Evolutionary conservation across 2,113 vertebrate genomes (phyloP), one percentile per base, ranked within the genome.

Genomic region (Meleagris gallopavo): DNA sequence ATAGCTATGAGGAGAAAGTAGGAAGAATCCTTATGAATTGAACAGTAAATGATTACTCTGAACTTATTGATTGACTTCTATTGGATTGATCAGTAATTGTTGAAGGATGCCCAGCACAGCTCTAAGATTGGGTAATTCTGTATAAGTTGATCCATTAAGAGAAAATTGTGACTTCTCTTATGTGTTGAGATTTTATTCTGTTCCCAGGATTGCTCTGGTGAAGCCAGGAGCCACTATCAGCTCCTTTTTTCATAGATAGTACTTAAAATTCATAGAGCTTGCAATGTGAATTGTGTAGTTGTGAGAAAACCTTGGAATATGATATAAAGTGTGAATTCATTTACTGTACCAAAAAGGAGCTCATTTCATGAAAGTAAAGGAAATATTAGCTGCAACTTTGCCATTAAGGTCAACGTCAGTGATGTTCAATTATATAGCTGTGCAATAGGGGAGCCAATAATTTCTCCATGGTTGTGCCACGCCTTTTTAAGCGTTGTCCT

Each of bases 21-120:
- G 52, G 69, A 80, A 83, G 50, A 86, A 71, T 88, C 74, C 34
- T 45, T 86, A 90, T 86, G 65, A 86, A 83, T 91, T 85, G 92
- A 89, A 41, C 11, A 62, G 43, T 57, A 93, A 48, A 7, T 38
- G 32, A 93, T 87, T 50, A 32, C n/a, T 86, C 55, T 76, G 67
- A 85, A 83, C 80, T 78, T 92, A 91, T 79, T 88, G 86, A 73
- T 43, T 84, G 62, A 70, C 22, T 90, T 79, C 38, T 89, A 3
- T 83, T 71, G 88, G 79, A 86, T 65, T 83, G 72, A 81, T 75
- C 36, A 34, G 4, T 86, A 86, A 27, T 88, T 91, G 77, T 71
- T 89, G 80, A 91, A 86, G 48, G n/a, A 36, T 83, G 34, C 36
- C 52, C 86, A 29, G 7, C 18, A 38, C 40, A 54, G 41, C 30